Evolutionary conservation across 2,888 invertebrate species (phyloP).

Genomic region (Palloptera scutellata): DNA sequence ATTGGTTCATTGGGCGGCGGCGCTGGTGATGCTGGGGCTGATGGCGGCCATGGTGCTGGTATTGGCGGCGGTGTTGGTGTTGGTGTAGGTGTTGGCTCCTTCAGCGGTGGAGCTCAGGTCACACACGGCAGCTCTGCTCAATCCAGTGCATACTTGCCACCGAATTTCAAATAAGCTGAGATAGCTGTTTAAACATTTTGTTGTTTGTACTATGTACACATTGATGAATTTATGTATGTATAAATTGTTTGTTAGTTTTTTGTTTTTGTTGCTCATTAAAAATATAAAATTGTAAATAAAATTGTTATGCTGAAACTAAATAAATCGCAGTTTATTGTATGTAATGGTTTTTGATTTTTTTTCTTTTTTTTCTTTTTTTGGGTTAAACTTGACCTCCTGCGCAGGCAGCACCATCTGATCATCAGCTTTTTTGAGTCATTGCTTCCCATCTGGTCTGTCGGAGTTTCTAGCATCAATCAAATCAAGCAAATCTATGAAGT

Average conservation of each 20-base stretch:
- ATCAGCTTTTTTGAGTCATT: neutral
- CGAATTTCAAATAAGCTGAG: slow-evolving; percentile 50
- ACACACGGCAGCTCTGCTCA: slow-evolving; percentile 25
- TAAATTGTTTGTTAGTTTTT: slow-evolving; percentile 20
- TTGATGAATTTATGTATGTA: slow-evolving; percentile 15
- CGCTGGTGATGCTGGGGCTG: slow-evolving; percentile 33
- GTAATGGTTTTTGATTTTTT: slow-evolving; percentile 8
- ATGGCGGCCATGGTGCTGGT: slow-evolving; percentile 20
- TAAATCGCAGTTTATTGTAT: slow-evolving; percentile 12
- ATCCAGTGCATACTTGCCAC: slow-evolving; percentile 57
- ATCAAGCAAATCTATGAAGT: neutral
- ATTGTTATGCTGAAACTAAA: slow-evolving; percentile 7
- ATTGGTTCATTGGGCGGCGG: slow-evolving; percentile 58
- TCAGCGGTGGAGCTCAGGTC: slow-evolving; percentile 8
- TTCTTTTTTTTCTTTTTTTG: neutral
- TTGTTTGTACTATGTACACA: slow-evolving; percentile 11
- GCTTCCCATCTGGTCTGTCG: too few species aligned
- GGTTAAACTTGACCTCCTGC: neutral
- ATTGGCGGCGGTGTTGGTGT: slow-evolving; percentile 35
- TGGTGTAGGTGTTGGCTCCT: slow-evolving; percentile 30
- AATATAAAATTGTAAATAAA: slow-evolving; percentile 24
- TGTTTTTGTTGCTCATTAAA: slow-evolving; percentile 10
- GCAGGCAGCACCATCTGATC: neutral
- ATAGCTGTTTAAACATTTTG: slow-evolving; percentile 25
- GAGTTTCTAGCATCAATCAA: too few species aligned